Evolutionary conservation across 2,888 invertebrate species (phyloP).

Genomic region (Dicyrtoma fusca): DNA sequence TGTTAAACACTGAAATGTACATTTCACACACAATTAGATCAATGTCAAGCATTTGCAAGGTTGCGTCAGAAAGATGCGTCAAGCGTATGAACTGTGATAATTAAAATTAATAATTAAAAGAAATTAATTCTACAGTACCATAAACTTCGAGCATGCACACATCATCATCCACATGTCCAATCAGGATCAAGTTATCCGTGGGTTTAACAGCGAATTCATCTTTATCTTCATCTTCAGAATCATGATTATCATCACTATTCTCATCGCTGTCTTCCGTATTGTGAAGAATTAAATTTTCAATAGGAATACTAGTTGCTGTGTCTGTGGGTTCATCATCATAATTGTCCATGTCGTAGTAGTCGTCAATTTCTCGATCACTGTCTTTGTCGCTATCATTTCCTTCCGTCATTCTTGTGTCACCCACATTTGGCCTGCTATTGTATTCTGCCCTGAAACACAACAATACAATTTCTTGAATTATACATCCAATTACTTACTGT

Average conservation of each 20-base stretch:
- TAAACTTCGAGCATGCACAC: constrained; percentile 85
- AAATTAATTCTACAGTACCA: constrained; percentile 65
- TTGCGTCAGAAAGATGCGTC: no score
- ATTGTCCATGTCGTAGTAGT: constrained; percentile 61
- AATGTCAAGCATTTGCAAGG: no score
- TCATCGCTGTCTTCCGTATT: constrained; percentile 51
- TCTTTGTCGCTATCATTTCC: constrained; percentile 58
- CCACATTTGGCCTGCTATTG: constrained; percentile 37
- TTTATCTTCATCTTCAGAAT: constrained; percentile 67
- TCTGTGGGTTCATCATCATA: constrained; percentile 62
- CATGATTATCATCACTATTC: constrained; percentile 62
- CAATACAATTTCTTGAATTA: no score
- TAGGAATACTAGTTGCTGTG: constrained; percentile 57
- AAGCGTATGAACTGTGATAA: no score
- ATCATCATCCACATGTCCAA: constrained; percentile 85
- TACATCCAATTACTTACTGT: neutral
- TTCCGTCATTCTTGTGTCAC: constrained; percentile 31
- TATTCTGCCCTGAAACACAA: constrained; percentile 47
- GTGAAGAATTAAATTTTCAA: constrained; percentile 58
- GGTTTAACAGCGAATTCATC: constrained; percentile 88
- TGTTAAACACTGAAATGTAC: constrained; percentile 78
- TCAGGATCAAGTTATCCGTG: constrained; percentile 84
- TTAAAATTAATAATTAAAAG: no score
- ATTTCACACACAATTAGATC: neutral
- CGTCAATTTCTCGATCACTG: constrained; percentile 70